Evolutionary conservation across 2,113 vertebrate species (phyloP).

Genomic region (Myxocyprinus asiaticus): DNA sequence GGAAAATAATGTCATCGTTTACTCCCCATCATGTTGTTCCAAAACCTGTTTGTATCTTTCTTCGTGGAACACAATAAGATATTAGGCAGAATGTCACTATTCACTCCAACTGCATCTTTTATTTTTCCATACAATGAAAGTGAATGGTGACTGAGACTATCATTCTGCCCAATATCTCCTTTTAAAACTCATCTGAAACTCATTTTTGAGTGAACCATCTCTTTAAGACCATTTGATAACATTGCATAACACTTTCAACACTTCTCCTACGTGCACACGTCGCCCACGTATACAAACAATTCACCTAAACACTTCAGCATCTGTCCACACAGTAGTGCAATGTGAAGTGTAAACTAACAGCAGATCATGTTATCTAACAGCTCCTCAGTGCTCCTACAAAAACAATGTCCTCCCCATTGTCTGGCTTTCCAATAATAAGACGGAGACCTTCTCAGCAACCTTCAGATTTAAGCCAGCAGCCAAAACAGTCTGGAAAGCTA

Average conservation of each 20-base stretch:
- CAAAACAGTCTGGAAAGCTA: slow-evolving; percentile 26
- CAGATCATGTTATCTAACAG: slow-evolving; percentile 31
- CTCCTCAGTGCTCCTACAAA: slow-evolving; percentile 30
- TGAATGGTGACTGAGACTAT: too few species aligned
- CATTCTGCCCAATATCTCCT: too few species aligned
- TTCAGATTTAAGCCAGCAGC: slow-evolving; percentile 36
- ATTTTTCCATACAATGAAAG: too few species aligned
- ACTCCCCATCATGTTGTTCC: too few species aligned
- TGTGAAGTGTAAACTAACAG: slow-evolving; percentile 21
- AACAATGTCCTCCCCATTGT: slow-evolving; percentile 25
- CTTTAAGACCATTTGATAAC: too few species aligned
- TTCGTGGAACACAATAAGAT: too few species aligned
- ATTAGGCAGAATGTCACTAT: too few species aligned
- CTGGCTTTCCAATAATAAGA: slow-evolving; percentile 21
- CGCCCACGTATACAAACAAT: slow-evolving; percentile 1
- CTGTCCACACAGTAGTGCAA: slow-evolving; percentile 12
- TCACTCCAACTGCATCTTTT: too few species aligned
- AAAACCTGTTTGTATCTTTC: too few species aligned
- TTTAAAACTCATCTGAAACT: too few species aligned
- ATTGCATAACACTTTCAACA: slow-evolving; percentile 13
- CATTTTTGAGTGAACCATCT: too few species aligned
- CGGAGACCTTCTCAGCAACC: slow-evolving; percentile 37
- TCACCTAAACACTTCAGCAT: slow-evolving; percentile 28
- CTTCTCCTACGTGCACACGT: not conserved
- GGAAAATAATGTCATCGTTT: too few species aligned